Evolutionary conservation across 53 echinoderm and acorn worm genomes (phyloP).

Genomic region (Holothuria leucospilota): DNA sequence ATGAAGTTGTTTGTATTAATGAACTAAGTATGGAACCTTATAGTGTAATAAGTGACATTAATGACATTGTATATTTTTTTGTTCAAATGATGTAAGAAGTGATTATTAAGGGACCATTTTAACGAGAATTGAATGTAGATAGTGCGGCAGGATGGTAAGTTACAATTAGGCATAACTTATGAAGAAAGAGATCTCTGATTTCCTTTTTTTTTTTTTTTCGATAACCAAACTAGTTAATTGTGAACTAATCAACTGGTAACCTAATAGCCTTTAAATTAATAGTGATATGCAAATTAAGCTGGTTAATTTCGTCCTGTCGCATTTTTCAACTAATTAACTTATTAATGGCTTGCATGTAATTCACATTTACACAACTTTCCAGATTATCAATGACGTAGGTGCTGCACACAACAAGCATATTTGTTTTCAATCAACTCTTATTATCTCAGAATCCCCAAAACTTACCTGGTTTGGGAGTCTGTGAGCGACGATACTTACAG

Average conservation of each 20-base stretch:
- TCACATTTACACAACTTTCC: background rate
- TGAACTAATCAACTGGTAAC: background rate
- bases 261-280: background rate
- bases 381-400: background rate
- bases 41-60: background rate
- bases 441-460: background rate
- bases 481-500: too few relatives aligned
- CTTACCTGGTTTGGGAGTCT: too few relatives aligned
- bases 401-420: background rate
- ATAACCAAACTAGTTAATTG: background rate
- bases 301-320: background rate
- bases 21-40: background rate
- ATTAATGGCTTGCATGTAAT: background rate
- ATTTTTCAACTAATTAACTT: slow-evolving; percentile 1
- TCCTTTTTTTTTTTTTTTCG: too few relatives aligned
- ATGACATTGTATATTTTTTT: too few relatives aligned
- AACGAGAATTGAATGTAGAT: background rate
- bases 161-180: background rate
- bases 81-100: background rate
- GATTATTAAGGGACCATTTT: too few relatives aligned
- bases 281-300: background rate
- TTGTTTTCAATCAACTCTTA: background rate
- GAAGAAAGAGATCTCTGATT: background rate
- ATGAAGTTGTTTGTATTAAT: background rate
- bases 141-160: background rate